A percentile compares a stretch with the other conserved stretches of the same genome.
Conservation (phyloP, 2,888 invertebrate species). For the Cenopis cana region DNA sequence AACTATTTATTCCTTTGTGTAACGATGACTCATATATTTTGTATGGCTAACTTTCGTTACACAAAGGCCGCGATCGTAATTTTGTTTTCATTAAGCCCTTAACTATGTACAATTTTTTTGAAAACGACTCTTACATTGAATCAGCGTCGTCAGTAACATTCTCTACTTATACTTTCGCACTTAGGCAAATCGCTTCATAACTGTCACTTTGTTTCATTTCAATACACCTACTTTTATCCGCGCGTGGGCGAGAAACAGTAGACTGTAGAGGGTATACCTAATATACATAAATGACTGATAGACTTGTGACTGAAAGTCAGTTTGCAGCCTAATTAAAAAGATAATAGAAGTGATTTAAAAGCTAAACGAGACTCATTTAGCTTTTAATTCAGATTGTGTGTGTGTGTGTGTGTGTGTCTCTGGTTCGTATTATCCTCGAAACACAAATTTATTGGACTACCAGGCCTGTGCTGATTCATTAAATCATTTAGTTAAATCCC, state of each 20-base stretch:
- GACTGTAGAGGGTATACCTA: constrained; percentile 1
- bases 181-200: constrained; percentile 2
- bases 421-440: constrained; percentile 18
- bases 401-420: too few relatives aligned
- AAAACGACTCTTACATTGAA: too few relatives aligned
- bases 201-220: constrained; percentile 10
- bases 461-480: constrained; percentile 15
- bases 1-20: too few relatives aligned
- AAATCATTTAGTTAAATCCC: background rate
- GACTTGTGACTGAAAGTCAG: background rate
- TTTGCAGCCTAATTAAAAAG: background rate
- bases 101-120: too few relatives aligned
- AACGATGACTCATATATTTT: too few relatives aligned
- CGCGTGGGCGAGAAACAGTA: constrained; percentile 2
- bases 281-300: background rate
- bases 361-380: too few relatives aligned
- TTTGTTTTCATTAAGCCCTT: too few relatives aligned
- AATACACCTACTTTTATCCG: background rate
- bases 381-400: too few relatives aligned
- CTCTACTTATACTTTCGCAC: background rate
- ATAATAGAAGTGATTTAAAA: background rate
- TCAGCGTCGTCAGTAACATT: background rate
- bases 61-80: too few relatives aligned
- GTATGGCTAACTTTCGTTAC: too few relatives aligned
- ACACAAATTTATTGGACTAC: background rate